A percentile compares a stretch with the other conserved stretches of the same genome.
Conservation (phyloP, 2,113 vertebrate genomes). For the Pavo muticus region DNA sequence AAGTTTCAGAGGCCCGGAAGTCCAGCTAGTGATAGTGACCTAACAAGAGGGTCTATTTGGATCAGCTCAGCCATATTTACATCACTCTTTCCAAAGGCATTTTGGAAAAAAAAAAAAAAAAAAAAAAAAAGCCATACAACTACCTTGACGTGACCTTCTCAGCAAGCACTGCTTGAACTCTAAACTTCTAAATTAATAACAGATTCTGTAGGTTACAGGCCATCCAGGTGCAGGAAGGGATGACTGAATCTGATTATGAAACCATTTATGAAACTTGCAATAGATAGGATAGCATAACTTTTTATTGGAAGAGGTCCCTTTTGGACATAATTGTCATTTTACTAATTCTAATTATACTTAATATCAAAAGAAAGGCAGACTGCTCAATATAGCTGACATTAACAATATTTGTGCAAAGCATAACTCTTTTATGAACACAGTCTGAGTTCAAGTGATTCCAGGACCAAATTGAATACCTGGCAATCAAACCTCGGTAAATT, state of each 20-base stretch:
- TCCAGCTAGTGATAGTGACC: not conserved
- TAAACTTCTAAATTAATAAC: constrained; percentile 31
- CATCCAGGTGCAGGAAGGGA: not conserved
- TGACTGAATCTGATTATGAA: constrained; percentile 32
- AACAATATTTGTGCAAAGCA: constrained; percentile 50
- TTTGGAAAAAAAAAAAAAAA: not conserved
- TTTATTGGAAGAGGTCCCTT: constrained; percentile 17
- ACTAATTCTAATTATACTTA: constrained; percentile 43
- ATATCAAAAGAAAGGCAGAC: not conserved
- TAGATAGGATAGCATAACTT: constrained; percentile 24
- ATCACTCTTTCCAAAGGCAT: not conserved
- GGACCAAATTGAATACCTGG: constrained; percentile 49
- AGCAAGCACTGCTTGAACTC: not conserved
- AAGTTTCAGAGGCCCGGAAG: not conserved
- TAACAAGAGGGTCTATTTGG: fast-evolving
- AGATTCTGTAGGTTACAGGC: constrained; percentile 26
- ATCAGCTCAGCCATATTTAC: not conserved
- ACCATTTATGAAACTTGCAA: not conserved
- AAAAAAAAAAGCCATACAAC: not conserved
- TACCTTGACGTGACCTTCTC: not conserved
- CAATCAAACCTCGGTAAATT: constrained; percentile 43
- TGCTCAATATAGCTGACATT: constrained; percentile 38
- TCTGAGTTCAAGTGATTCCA: constrained; percentile 42
- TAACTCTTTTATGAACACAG: constrained; percentile 29
- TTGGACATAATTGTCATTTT: constrained; percentile 41